Evolutionary conservation across 2,888 invertebrate species (phyloP).

Genomic region (Drosophila austrosaltans): DNA sequence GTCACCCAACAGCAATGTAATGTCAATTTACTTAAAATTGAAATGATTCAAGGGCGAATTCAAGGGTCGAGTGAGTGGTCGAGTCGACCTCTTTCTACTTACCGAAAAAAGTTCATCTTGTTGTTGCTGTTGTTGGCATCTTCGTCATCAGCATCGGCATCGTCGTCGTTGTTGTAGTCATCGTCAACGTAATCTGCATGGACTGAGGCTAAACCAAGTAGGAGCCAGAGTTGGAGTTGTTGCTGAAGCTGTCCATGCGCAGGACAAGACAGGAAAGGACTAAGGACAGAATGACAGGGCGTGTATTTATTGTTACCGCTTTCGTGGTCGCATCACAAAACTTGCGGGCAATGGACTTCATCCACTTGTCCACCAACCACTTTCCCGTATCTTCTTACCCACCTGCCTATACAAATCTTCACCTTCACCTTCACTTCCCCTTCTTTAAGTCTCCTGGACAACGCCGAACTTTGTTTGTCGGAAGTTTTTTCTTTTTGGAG

Average conservation of each 20-base stretch:
- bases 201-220: constrained; percentile 15
- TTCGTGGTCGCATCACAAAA: constrained; percentile 54
- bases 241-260: constrained; percentile 41
- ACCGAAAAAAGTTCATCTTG: background rate
- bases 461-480: constrained; percentile 16
- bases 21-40: constrained; percentile 80
- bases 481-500: constrained; percentile 4
- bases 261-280: constrained; percentile 32
- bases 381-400: too few species aligned
- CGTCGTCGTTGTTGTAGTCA: background rate
- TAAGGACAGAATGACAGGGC: constrained; percentile 42
- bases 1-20: constrained; percentile 65
- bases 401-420: too few species aligned
- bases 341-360: constrained; percentile 12
- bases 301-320: constrained; percentile 76
- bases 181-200: constrained; percentile 19
- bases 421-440: background rate
- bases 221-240: constrained; percentile 3
- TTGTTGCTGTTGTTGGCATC: background rate
- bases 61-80: constrained; percentile 38
- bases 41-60: constrained; percentile 80
- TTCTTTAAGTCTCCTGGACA: constrained; percentile 14
- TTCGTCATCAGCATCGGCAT: background rate
- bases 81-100: background rate
- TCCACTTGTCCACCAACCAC: background rate